Evolutionary conservation across 2,888 invertebrate genomes (phyloP), one percentile per base, ranked within the genome.

Genomic region (Tipula confusa): DNA sequence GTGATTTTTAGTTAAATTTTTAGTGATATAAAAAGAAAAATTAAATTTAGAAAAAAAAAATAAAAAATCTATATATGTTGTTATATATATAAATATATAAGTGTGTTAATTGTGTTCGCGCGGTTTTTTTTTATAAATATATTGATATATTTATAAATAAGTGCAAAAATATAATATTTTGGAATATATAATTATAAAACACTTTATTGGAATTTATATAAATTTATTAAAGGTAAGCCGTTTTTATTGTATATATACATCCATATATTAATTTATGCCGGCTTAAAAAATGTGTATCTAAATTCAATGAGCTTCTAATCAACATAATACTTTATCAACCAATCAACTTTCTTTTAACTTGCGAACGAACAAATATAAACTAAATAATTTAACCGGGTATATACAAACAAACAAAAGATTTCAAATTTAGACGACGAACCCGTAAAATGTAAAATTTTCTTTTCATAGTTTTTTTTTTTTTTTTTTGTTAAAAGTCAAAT

Each of bases 321-420:
- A 43, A 43, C 43, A 4, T 15, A 43, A 43, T 43, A 5, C 36
- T 36, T 11, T 9, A 36, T 36, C 2, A 4, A 31, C 31, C 9
- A 13, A 9, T 38, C n/a, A 43, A 43, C 43, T 43, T 43, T 43
- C 43, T 43, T 43, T 15, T 3, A 3, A 38, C 2, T 4, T 6
- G 64, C 15, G 64, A 79, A 28, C 24, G 28, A 79, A 24, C 28
- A 9, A 28, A 79, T 79, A 31, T 81, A 79, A 28, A 81, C 29
- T 79, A 79, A 29, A 29, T 13, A 31, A 29, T 81, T 81, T 29
- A 33, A 18, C 33, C 82, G 82, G 15, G 11, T 24, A 80, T n/a
- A n/a, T 29, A 80, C 80, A 80, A 80, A 80, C 29, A n/a, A 80
- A 80, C 80, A 80, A 80, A 80, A 80, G 80, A 80, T 7, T 80